phyloP scores from a whole-genome alignment of 2,797 vertebrate genomes.

The Centropyge bicolor region DNA sequence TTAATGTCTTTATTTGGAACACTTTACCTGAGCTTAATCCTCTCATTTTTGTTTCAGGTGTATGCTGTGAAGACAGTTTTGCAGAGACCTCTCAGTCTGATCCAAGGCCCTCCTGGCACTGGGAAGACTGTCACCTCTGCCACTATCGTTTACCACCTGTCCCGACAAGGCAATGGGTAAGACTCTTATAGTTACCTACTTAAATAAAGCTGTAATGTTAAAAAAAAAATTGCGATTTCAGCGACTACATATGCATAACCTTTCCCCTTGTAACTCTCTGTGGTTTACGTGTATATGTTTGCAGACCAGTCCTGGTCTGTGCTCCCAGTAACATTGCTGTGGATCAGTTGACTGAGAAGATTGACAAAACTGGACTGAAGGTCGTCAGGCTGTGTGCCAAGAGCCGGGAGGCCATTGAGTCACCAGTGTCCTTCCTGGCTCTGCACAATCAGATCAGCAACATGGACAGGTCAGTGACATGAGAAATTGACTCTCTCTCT shows the following conservation, averaged over 20 bases:
- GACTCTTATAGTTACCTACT: neutral
- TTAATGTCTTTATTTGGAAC: neutral
- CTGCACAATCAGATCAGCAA: conserved; percentile 99
- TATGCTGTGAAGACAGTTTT: conserved; percentile 94
- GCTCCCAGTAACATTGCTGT: conserved; percentile 99
- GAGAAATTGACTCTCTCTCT: neutral
- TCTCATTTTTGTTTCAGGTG: conserved; percentile 67
- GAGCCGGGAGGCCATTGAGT: conserved; percentile 97
- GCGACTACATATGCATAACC: neutral
- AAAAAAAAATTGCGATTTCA: neutral
- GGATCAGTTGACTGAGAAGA: conserved; percentile 98
- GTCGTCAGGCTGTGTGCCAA: conserved; percentile 98
- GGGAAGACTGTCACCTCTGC: conserved; percentile 98
- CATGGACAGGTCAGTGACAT: conserved; percentile 94
- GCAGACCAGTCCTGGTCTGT: conserved; percentile 96
- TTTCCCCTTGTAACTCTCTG: neutral
- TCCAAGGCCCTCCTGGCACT: conserved; percentile 97
- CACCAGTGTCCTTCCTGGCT: conserved; percentile 96
- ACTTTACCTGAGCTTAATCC: neutral
- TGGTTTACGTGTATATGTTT: conserved; percentile 7
- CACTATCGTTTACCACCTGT: conserved; percentile 98
- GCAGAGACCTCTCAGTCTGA: conserved; percentile 97
- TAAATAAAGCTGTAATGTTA: neutral
- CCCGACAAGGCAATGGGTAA: conserved; percentile 97
- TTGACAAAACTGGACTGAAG: conserved; percentile 97